These are phyloP conservation scores for Pissodes strobi DNA, from an alignment of 1,140 invertebrate genomes.

Conservation along the genomic window DNA sequence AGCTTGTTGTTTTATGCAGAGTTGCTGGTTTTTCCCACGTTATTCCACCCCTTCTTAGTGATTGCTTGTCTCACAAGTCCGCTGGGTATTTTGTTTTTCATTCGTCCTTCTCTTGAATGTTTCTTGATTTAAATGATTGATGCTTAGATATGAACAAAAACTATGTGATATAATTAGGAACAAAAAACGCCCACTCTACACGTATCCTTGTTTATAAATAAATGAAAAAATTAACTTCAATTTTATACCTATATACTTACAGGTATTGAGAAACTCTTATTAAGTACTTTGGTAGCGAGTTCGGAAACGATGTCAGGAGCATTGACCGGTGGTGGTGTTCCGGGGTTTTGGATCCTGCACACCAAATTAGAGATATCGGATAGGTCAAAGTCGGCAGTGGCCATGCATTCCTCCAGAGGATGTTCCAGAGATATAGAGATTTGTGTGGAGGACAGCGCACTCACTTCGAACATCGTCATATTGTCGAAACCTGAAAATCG, in stretches of 20 bases:
- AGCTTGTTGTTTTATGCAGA: no score
- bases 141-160: no score
- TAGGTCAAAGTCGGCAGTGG: constrained; percentile 88
- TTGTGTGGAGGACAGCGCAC: constrained; percentile 84
- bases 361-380: constrained; percentile 75
- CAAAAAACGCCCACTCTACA: background rate
- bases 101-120: no score
- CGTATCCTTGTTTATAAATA: background rate
- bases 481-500: constrained; percentile 72
- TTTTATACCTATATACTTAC: constrained; percentile 6
- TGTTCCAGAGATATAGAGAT: constrained; percentile 91
- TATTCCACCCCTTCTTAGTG: no score
- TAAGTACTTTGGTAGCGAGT: constrained; percentile 81
- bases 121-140: no score
- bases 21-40: no score
- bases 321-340: constrained; percentile 57
- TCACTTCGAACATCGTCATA: constrained; percentile 89
- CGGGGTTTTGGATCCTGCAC: constrained; percentile 62
- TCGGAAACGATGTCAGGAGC: constrained; percentile 70
- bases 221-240: background rate
- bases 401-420: constrained; percentile 88
- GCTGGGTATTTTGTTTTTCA: no score
- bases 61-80: no score
- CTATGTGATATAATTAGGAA: no score
- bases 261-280: constrained; percentile 89